Base-by-base conservation (phyloP, 1,140 invertebrate species). In the Plutomurus gul region DNA sequence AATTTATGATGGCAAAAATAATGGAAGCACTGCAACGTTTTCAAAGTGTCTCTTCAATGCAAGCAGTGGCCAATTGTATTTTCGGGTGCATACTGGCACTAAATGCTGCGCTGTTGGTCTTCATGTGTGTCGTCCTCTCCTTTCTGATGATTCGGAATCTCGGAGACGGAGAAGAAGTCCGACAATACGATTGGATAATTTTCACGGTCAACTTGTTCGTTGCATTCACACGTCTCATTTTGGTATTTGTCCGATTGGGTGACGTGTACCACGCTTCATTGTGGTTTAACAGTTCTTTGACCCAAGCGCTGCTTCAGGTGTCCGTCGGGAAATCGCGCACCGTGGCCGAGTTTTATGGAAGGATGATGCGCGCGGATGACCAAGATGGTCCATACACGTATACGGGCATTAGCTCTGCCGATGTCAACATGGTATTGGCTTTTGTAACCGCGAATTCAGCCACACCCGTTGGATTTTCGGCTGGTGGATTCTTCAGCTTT, bases 401-500 rank as follows among this genome's bases (percentile, higher is more conserved):
- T 1, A 65, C 11, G 25, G 56, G 56, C 0, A 7, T 46, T 16
- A 65, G 27, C 0, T 2, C 74, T 0, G 10, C 36, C 22, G 81
- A 82, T 25, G 40, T 80, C 0, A 80, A 82, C 46, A 25, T 78
- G 33, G 71, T 78, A 0, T 13, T 80, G n/a, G 81, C 78, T 8
- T 77, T 78, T 56, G 56, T 82, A 5, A 78, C 56, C 18, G 65
- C 65, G 6, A 78, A 75, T 37, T 46, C 46, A 1, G 49, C 77
- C 13, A 78, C 73, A 65, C 82, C 82, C 3, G 40, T 78, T 39
- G 70, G 47, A 10, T 83, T 81, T 73, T 77, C 72, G 25, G 82
- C 79, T 8, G 79, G 73, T n/a, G 82, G 82, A 37, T 81, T 79
- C 46, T 83, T 83, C 36, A 49, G 16, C 22, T 83, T 83, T 33